Evolutionary conservation across 1,140 invertebrate genomes (phyloP).

Genomic region (Drosophila parabipectinata): DNA sequence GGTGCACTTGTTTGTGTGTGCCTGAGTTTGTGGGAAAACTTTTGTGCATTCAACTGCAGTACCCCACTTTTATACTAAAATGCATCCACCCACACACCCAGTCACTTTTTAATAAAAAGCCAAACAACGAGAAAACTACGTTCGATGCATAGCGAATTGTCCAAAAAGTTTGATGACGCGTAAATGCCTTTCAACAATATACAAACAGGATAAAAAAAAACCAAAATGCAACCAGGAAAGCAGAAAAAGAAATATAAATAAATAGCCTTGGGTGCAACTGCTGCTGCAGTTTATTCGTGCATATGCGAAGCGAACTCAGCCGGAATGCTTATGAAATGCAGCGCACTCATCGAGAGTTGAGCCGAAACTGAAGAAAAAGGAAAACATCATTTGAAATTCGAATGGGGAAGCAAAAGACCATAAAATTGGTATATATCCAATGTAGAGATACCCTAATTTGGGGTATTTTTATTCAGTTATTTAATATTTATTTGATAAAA

Average conservation of each 20-base stretch:
- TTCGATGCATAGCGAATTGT: constrained; percentile 65
- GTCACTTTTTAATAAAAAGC: constrained; percentile 63
- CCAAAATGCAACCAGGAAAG: constrained; percentile 14
- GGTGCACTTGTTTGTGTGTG: constrained; percentile 23
- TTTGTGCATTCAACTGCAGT: constrained; percentile 72
- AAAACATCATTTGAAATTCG: constrained; percentile 34
- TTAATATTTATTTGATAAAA: too few relatives aligned
- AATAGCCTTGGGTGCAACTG: constrained; percentile 20
- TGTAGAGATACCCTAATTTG: neutral
- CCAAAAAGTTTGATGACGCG: constrained; percentile 68
- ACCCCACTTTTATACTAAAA: constrained; percentile 26
- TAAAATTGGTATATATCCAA: neutral
- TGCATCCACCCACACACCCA: constrained; percentile 1
- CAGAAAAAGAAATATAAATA: constrained; percentile 6
- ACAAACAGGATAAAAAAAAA: constrained; percentile 23
- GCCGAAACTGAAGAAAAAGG: neutral
- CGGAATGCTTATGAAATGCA: constrained; percentile 55
- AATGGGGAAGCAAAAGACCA: constrained; percentile 3
- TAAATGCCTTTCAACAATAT: constrained; percentile 62
- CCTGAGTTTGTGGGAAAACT: constrained; percentile 38
- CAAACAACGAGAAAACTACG: constrained; percentile 42
- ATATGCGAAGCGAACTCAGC: constrained; percentile 44
- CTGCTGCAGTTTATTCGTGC: constrained; percentile 44
- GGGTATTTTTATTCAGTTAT: neutral
- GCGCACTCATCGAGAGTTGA: constrained; percentile 12